Evolutionary conservation across 2,113 vertebrate genomes (phyloP), one percentile per base, ranked within the genome.

Genomic region (Triplophysa tibetana): DNA sequence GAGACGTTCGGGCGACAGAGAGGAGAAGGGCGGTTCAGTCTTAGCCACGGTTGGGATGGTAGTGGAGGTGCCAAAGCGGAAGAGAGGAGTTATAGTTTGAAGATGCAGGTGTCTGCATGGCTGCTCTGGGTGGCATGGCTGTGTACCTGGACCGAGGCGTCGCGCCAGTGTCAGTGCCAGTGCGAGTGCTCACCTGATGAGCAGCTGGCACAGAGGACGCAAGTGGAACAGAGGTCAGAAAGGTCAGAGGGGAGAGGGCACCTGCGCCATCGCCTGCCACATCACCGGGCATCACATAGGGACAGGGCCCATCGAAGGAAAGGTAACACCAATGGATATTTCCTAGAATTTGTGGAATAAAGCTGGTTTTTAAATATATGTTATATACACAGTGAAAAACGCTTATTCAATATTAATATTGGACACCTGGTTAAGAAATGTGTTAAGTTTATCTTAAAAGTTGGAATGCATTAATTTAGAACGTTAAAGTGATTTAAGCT

Each of bases 71-170:
- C 29, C 66, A 38, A 60, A 19, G 50, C 29, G 54, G 74, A 62
- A 5, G 38, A 56, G 81, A 56, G 74, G 64, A 62, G 50, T 16
- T 52, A 54, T 64, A 14, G 48, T 26, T 24, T 26, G 74, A 92
- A 88, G 87, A 95, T 95, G 94, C 81, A 80, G 77, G 58, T 91
- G 11, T 64, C 81, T 21, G 80, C 72, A 8, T 91, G 94, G 89
- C 83, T 94, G 38, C 83, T 93, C 52, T 91, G 87, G 79, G 79
- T 78, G 79, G 86, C 75, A 79, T 88, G 78, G 80, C 77, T 90
- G 63, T 88, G 38, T 85, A 85, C 89, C 67, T 93, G 91, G 78
- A 83, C 79, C 12, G 88, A 91, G 84, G 79, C 82, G 2, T 81
- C 86, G 1, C 88, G 87, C 75, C 80, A 75, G 54, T 93, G 92